Base-by-base conservation (phyloP, 2,113 vertebrate species). In the Salvelinus alpinus region DNA sequence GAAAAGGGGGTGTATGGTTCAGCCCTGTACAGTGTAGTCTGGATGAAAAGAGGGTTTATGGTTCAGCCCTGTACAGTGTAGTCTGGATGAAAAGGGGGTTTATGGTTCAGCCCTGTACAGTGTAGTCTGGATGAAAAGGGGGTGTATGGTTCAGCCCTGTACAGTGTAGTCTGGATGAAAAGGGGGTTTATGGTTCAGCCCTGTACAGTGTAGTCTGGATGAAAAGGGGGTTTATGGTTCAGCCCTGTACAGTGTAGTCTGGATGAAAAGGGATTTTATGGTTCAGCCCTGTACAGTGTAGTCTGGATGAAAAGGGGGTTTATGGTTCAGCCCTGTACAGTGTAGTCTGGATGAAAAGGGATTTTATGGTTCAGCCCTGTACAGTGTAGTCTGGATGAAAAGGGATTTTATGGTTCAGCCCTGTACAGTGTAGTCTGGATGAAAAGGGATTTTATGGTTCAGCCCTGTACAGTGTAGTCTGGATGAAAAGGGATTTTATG, bases 221-320 rank as follows among this genome's bases (percentile, higher is more conserved):
- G 72, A 88, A 89, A 74, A 81, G 76, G 38, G 59, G 11, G 24
- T 24, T 24, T 24, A 72, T 88, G 87, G 84, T 88, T 12, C 71
- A 24, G 38, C 59, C 69, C 72, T 85, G 72, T 79, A 86, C 74
- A 38, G 75, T 76, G 75, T 64, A 57, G 12, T 54, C 13, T 18
- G 16, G 27, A 83, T 86, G 71, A 88, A 89, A 74, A 80, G 76
- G 38, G 59, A 8, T 0, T 24, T 24, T 24, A 72, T 88, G 87
- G 84, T 88, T 12, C 71, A 24, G 38, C 59, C 69, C 72, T 85
- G 72, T 79, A 86, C 74, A 31, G 75, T 76, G 75, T 64, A 57
- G 12, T 54, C 13, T 18, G 16, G 27, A 83, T 86, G 72, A 88
- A 89, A 74, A 81, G 76, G 38, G 59, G 11, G 24, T 24, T 1